Base-by-base conservation (phyloP, 2,888 invertebrate species). In the Parochlus steinenii region DNA sequence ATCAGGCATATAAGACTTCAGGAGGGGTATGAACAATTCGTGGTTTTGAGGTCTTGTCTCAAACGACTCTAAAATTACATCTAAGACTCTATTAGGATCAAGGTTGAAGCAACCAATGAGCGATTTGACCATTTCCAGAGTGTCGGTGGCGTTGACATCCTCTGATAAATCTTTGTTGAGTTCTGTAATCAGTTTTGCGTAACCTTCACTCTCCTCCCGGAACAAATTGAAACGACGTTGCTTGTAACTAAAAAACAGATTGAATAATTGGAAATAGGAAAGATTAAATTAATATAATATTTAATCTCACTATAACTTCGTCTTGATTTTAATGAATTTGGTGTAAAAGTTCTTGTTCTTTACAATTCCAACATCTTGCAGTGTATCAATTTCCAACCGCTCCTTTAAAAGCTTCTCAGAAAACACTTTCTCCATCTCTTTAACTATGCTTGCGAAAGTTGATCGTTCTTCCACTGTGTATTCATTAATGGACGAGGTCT, bases 201-300 rank as follows among this genome's bases (percentile, higher is more conserved):
- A 99, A 5, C 98, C 98, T 66, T 99, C 98, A 62, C 86, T 92
- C 64, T 99, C 98, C 63, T 99, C 98, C 36, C 98, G 73, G 53
- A 97, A 82, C 48, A 99, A 67, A 64, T 99, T 99, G 59, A 95
- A 99, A 53, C 99, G 97, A 48, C 93, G 78, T 60, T 99, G 98
- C 57, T 98, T 99, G 59, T 97, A 99, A 58, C 97, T 97, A 59
- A 41, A 72, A 71, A 40, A 41, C 43, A 40, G 42, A 43, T 22
- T 31, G 16, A 19, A 20, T 11, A 14, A 8, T 25, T 31, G 10
- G n/a, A 36, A 17, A n/a, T 8, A 36, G 25, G 22, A 27, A 23
- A 14, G 22, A 33, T 28, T 11, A 33, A 19, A 37, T 31, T 27
- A 37, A 14, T 16, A 19, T 22, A 14, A 18, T 5, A 14, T 18